Percentiles rank a stretch among this genome's conserved stretches.
These are phyloP conservation scores for Phrynocephalus vlangalii DNA, from an alignment of 2,797 vertebrate species.

Conservation along the genomic window DNA sequence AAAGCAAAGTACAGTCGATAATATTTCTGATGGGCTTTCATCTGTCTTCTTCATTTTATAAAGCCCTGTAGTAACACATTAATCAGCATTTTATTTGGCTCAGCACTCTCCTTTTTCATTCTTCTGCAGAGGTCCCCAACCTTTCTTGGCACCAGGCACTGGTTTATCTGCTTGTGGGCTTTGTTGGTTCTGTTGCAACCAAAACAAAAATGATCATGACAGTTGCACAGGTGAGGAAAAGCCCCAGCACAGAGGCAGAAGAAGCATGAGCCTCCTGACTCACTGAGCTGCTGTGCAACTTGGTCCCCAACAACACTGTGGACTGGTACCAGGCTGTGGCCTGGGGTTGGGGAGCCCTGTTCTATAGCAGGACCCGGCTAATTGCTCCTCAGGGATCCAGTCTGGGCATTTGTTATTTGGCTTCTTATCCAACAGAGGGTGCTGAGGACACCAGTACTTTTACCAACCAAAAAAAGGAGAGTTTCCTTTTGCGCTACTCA, in stretches of 20 bases:
- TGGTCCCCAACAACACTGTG: no score
- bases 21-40: not conserved
- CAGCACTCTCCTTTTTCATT: not conserved
- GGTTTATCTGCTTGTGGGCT: no score
- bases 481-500: not conserved
- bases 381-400: not conserved
- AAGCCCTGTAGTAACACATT: not conserved
- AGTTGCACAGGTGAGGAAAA: no score
- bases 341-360: no score
- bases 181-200: no score
- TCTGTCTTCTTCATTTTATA: not conserved
- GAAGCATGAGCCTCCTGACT: no score
- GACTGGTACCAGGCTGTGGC: no score
- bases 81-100: not conserved
- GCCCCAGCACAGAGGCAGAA: no score
- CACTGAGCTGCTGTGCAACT: no score
- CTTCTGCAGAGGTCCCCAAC: not conserved
- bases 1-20: not conserved
- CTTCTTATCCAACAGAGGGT: constrained; percentile 25
- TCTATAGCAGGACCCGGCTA: not conserved
- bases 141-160: no score
- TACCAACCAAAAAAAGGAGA: not conserved
- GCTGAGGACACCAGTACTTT: not conserved
- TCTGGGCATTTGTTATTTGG: not conserved
- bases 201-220: no score